Conservation (phyloP, 2,797 vertebrate genomes). For the Okamejei kenojei region DNA sequence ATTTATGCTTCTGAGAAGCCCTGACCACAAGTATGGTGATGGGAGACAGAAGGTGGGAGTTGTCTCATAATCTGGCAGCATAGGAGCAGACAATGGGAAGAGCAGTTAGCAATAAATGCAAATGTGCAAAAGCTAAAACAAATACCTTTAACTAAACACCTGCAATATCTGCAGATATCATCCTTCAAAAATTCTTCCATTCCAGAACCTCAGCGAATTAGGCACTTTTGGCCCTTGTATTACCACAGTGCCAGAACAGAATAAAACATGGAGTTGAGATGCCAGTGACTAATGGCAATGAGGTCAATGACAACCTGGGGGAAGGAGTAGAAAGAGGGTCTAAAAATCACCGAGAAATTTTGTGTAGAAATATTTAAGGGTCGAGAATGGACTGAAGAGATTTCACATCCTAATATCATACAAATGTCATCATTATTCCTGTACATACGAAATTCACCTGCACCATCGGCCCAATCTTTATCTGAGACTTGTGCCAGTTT, state of each 20-base stretch:
- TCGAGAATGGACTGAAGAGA: neutral
- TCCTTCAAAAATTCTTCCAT: neutral
- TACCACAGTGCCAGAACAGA: neutral
- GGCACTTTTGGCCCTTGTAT: neutral
- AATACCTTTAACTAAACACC: conserved; percentile 57
- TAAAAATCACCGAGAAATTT: neutral
- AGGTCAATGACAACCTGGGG: neutral
- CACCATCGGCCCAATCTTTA: neutral
- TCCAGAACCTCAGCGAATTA: conserved; percentile 36
- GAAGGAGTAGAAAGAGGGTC: neutral
- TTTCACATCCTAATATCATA: neutral
- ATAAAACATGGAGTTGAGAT: neutral
- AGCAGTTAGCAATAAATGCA: conserved; percentile 43
- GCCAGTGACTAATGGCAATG: neutral
- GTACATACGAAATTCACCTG: neutral
- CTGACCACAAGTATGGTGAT: neutral
- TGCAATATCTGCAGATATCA: conserved; percentile 23
- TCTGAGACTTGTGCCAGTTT: neutral
- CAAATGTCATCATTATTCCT: neutral
- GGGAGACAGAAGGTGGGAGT: conserved; percentile 38
- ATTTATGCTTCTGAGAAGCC: conserved; percentile 40
- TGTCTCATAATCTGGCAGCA: conserved; percentile 42
- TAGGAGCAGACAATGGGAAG: conserved; percentile 42
- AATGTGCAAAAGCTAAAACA: conserved; percentile 57
- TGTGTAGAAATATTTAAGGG: neutral